Evolutionary conservation across 2,113 vertebrate genomes (phyloP), one percentile per base, ranked within the genome.

Genomic region (Periophthalmodon schlosseri): DNA sequence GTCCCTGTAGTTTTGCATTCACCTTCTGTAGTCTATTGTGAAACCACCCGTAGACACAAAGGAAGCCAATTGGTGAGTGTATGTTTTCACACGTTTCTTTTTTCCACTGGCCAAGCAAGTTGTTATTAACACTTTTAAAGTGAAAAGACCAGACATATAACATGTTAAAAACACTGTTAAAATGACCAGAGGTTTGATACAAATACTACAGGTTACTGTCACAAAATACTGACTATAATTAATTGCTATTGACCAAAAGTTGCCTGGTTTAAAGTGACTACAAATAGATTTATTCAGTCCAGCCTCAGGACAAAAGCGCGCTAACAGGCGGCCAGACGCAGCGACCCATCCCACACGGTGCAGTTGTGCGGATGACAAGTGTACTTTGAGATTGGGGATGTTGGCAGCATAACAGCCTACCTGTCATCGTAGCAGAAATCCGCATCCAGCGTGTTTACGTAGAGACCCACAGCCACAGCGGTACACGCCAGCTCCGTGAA

Each of bases 341-440:
- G 18, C 56, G 2, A 69, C 52, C 46, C 24, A 67, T 21, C 64
- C 76, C 68, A 66, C 49, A 72, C 50, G n/a, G 71, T 21, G 10
- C 60, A 34, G 50, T 73, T 34, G 63, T 57, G 39, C 70, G 7
- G 72, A 70, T 76, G 85, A 82, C 86, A 88, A 69, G 87, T 75
- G 87, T 52, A 77, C 76, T 33, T 39, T 64, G 72, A 69, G 58
- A 76, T 36, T 13, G 73, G 69, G 63, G 79, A 24, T 72, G 81
- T 5, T 75, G 67, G 72, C 28, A 47, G 65, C 39, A 50, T 71
- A 68, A 56, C 49, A 52, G 34, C 87, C 58, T 95, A 98, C 97
- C 96, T 97, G 96, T 98, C 97, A 93, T 98, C 97, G 71, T 98
- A 98, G 94, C 97, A 98, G 95, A 98, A 98, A 94, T 97, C 96